Conservation (phyloP, 2,113 vertebrate genomes). For the Pantherophis guttatus region DNA sequence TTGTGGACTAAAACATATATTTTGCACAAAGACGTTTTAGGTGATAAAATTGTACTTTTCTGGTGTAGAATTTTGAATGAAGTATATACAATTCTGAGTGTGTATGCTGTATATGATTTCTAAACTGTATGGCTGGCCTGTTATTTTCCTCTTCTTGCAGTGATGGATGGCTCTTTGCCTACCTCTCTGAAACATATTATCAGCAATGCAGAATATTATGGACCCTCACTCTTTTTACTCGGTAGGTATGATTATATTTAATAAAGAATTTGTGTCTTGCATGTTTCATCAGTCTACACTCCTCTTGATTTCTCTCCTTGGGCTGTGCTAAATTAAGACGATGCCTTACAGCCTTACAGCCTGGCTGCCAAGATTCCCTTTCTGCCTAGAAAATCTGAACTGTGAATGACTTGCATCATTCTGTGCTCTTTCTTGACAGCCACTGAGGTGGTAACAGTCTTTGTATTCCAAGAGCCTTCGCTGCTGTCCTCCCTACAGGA, state of each 20-base stretch:
- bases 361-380: neutral
- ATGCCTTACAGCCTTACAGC: neutral
- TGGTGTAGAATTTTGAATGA: neutral
- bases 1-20: neutral
- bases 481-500: slow-evolving; percentile 91
- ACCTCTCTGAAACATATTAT: slow-evolving; percentile 97
- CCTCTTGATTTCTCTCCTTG: neutral
- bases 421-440: slow-evolving; percentile 64
- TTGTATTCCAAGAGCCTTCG: slow-evolving; percentile 97
- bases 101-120: neutral
- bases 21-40: neutral
- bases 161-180: slow-evolving; percentile 96
- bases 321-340: neutral
- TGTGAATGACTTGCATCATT: neutral
- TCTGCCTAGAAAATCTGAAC: neutral
- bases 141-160: slow-evolving; percentile 56
- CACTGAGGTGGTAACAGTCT: slow-evolving; percentile 95
- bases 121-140: neutral
- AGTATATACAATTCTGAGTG: no score
- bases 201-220: slow-evolving; percentile 96
- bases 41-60: no score
- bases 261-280: neutral
- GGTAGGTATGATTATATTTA: slow-evolving; percentile 70
- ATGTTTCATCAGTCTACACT: neutral
- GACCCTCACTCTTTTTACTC: slow-evolving; percentile 90